Evolutionary conservation across 2,797 vertebrate genomes (phyloP).

Genomic region (Mus caroli): DNA sequence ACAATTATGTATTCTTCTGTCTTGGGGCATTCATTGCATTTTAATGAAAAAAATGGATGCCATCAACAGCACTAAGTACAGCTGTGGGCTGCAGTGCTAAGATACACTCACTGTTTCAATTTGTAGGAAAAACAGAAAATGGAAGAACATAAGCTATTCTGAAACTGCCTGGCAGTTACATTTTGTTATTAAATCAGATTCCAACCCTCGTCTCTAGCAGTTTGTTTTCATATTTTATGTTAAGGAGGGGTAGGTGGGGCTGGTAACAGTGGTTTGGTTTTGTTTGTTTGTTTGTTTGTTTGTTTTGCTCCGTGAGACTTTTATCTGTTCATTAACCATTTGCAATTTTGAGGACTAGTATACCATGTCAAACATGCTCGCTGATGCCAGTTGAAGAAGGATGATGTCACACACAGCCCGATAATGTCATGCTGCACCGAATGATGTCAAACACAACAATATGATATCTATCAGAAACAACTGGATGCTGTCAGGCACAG

Average conservation of each 20-base stretch:
- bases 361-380: neutral
- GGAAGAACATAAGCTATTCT: constrained; percentile 38
- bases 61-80: constrained; percentile 1
- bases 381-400: neutral
- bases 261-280: neutral
- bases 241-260: neutral
- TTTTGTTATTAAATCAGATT: neutral
- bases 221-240: constrained; percentile 7
- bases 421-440: neutral
- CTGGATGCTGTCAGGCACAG: neutral
- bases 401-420: neutral
- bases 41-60: constrained; percentile 60
- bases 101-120: constrained; percentile 73
- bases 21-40: constrained; percentile 65
- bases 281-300: neutral
- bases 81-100: constrained; percentile 57
- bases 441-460: neutral
- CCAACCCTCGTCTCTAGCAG: neutral
- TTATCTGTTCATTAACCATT: neutral
- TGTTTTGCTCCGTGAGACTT: neutral
- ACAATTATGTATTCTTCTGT: constrained; percentile 47
- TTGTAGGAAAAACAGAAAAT: constrained; percentile 70
- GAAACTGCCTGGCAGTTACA: constrained; percentile 1
- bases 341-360: neutral
- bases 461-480: neutral